Conservation (phyloP, 23 tunicate species). For the Ascidia mentula region DNA sequence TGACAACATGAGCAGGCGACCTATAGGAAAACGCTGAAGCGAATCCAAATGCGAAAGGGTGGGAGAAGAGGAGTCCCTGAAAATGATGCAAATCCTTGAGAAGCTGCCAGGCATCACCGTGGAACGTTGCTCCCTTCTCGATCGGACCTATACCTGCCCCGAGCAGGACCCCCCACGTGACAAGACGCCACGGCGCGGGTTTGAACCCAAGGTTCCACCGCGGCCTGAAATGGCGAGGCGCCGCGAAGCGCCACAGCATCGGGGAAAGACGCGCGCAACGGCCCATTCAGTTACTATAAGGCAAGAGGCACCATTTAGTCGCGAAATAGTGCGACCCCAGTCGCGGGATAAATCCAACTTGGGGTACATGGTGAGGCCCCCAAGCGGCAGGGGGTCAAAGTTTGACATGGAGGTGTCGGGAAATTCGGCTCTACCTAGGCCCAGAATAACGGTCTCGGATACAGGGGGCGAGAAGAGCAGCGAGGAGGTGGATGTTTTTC, state of each 20-base stretch:
- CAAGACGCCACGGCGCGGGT: background rate
- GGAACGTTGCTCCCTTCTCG: slow-evolving; percentile 36
- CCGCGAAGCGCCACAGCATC: background rate
- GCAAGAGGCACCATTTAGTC: background rate
- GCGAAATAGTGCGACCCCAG: background rate
- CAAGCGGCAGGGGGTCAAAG: background rate
- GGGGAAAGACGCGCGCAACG: background rate
- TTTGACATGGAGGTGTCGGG: background rate
- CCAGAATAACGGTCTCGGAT: background rate
- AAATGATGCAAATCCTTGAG: slow-evolving; percentile 58
- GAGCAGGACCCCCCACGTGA: background rate
- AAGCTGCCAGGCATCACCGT: slow-evolving; percentile 64
- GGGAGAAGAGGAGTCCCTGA: too few species aligned
- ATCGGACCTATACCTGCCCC: slow-evolving; percentile 43
- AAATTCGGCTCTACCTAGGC: background rate
- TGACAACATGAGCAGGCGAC: background rate
- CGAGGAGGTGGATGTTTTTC: background rate
- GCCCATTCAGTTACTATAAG: background rate
- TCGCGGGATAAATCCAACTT: background rate
- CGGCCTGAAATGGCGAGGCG: background rate
- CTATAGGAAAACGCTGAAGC: background rate
- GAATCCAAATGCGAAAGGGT: too few species aligned
- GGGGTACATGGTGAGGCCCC: background rate
- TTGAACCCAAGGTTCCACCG: background rate
- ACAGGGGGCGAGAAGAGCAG: background rate